Evolutionary conservation across 2,888 invertebrate species (phyloP), one percentile per base, ranked within the genome.

Genomic region (Pseudococcus viburni): DNA sequence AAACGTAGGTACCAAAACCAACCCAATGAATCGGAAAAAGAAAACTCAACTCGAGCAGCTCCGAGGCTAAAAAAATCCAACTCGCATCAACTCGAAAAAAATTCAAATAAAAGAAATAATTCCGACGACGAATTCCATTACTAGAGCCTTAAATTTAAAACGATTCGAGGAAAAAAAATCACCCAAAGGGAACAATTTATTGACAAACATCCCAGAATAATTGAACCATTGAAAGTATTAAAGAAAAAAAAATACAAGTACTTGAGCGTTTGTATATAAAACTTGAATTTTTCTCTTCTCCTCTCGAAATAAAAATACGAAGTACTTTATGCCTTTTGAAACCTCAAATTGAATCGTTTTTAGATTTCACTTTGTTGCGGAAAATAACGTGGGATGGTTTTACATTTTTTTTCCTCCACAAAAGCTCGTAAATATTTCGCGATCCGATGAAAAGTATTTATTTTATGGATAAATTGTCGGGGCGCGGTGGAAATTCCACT

Each of bases 181-280:
- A 59, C 5, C 26, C 26, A 9, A 26, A 68, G 68, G 26, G 19
- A 73, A 73, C 73, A 19, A 33, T 73, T 73, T 73, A 19, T 33
- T 73, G 73, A 73, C 73, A 73, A 73, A 15, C 73, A 39, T 73
- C 73, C 73, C 33, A 73, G 33, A 73, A 73, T 73, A 73, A 73
- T 33, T 73, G 73, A 73, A 73, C 73, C 73, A 73, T 33, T 8
- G 59, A 19, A 22, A 22, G 19, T 64, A 22, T 33, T 26, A 42
- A 42, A 42, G 42, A 5, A 42, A 42, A 42, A n/a, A 42, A 42
- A 42, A 42, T 42, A 42, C 42, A 42, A 1, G 42, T 42, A 42
- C 9, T 42, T 9, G 42, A 42, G 42, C 42, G 42, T 42, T 42
- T 42, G 42, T 42, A 42, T 33, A 64, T 64, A 22, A 9, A 12